Evolutionary conservation across 2,113 vertebrate species (phyloP).

Genomic region (Lamprotornis superbus): DNA sequence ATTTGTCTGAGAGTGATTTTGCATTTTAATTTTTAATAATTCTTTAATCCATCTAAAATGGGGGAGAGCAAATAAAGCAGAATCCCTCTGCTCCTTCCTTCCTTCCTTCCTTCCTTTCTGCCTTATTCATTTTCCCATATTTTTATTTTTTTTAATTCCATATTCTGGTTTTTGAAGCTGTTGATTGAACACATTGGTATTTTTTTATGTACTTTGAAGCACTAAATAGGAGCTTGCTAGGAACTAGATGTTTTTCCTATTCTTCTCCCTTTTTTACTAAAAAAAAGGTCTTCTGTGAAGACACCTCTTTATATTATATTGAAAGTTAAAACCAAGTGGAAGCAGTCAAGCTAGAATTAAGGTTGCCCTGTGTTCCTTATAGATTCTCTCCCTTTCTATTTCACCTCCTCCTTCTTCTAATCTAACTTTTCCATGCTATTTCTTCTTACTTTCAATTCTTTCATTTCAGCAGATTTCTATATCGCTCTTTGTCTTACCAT

Average conservation of each 20-base stretch:
- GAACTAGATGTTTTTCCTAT: not conserved
- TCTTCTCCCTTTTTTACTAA: not conserved
- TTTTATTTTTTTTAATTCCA: not conserved
- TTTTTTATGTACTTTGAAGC: not conserved
- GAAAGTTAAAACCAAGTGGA: not conserved
- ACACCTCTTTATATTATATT: not conserved
- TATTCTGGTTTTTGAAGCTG: not conserved
- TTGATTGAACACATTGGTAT: not conserved
- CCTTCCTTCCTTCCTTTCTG: not conserved
- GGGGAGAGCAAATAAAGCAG: not conserved
- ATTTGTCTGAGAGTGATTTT: conserved; percentile 21
- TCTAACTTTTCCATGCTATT: not conserved
- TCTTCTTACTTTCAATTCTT: not conserved
- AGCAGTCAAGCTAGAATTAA: not conserved
- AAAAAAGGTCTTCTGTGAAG: not conserved
- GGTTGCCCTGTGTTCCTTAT: not conserved
- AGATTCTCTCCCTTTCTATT: not conserved
- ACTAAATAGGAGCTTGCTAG: not conserved
- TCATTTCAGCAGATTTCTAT: not conserved
- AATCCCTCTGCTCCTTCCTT: not conserved
- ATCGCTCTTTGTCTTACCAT: not conserved
- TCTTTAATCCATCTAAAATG: conserved; percentile 33
- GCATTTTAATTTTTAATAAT: conserved; percentile 62
- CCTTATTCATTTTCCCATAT: not conserved
- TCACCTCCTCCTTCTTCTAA: not conserved